Conservation (phyloP, 2,888 invertebrate genomes). For the Aphidoletes aphidimyza region DNA sequence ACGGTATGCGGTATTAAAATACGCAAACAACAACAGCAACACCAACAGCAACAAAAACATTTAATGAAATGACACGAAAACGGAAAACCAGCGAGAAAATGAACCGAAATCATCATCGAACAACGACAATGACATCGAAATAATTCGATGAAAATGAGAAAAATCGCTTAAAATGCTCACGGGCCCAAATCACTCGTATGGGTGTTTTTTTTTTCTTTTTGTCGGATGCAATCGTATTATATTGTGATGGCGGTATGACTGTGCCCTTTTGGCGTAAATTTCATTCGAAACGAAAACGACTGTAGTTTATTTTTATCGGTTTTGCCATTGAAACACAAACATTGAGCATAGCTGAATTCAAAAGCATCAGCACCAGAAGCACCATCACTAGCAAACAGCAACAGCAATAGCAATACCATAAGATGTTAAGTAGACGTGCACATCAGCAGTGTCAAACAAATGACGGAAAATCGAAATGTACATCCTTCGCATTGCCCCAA, state of each 20-base stretch:
- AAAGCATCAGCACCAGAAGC: no score
- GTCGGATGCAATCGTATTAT: not conserved
- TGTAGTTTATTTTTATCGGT: conserved; percentile 45
- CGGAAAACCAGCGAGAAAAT: not conserved
- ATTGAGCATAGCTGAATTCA: no score
- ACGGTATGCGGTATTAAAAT: not conserved
- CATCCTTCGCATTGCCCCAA: not conserved
- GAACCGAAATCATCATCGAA: not conserved
- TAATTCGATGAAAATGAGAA: not conserved
- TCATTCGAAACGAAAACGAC: conserved; percentile 23
- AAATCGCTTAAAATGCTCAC: not conserved
- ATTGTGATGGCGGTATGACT: not conserved
- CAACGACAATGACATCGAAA: conserved; percentile 3
- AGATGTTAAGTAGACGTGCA: not conserved
- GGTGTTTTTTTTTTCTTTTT: not conserved
- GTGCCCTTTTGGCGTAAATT: conserved; percentile 38
- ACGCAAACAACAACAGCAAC: not conserved
- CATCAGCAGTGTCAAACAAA: conserved; percentile 27
- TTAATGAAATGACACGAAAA: not conserved
- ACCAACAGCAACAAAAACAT: no score
- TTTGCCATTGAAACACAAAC: conserved; percentile 36
- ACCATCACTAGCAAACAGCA: not conserved
- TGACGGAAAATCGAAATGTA: conserved; percentile 10
- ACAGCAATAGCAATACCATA: not conserved
- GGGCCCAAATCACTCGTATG: conserved; percentile 16